Evolutionary conservation across 2,888 invertebrate species (phyloP).

Genomic region (Chironomus riparius): DNA sequence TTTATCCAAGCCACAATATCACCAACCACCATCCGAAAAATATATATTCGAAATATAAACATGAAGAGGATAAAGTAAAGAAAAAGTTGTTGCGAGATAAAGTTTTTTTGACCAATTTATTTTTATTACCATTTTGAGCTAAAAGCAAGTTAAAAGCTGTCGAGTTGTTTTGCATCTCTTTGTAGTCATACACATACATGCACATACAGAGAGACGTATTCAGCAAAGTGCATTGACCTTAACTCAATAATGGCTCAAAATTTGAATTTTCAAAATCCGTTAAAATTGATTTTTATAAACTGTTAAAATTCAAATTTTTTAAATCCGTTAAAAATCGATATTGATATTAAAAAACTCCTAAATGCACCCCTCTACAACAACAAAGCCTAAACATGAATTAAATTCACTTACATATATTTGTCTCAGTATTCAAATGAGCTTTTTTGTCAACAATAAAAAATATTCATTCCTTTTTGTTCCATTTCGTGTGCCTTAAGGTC

Average conservation of each 20-base stretch:
- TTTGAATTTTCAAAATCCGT: no score
- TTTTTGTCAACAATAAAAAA: neutral
- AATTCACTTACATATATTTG: neutral
- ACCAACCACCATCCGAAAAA: neutral
- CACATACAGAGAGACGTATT: no score
- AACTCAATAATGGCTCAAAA: no score
- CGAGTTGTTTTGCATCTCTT: neutral
- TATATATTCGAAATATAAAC: neutral
- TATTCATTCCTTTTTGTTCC: neutral
- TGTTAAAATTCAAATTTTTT: no score
- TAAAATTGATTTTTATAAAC: no score
- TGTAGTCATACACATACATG: neutral
- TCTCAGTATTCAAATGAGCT: neutral
- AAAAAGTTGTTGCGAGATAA: neutral
- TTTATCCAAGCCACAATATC: neutral
- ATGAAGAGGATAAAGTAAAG: neutral
- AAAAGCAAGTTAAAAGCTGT: neutral
- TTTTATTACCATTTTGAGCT: slow-evolving; percentile 4
- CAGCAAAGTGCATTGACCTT: no score
- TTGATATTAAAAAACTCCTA: no score
- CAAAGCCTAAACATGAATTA: neutral
- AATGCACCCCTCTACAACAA: no score
- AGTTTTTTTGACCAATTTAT: slow-evolving; percentile 16
- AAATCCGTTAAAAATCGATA: no score
- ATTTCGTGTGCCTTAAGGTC: neutral